Conservation (phyloP, 2,113 vertebrate species). For the Coregonus clupeaformis region DNA sequence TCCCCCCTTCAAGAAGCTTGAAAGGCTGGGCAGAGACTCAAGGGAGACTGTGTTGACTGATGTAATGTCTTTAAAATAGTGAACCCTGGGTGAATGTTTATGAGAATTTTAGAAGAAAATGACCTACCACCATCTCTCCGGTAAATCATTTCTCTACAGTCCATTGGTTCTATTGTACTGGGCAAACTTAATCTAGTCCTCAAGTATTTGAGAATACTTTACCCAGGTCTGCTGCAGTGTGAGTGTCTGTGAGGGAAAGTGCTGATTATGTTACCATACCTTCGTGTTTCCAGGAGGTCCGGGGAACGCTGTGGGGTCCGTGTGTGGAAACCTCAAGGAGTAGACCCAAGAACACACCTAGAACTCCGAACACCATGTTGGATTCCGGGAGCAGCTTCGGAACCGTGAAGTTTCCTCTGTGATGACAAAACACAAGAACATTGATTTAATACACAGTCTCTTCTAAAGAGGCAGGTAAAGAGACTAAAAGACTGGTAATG, state of each 20-base stretch:
- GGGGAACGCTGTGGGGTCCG: conserved; percentile 80
- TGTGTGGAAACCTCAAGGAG: conserved; percentile 78
- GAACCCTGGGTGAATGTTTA: too few species aligned
- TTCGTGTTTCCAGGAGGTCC: conserved; percentile 88
- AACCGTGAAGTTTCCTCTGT: conserved; percentile 78
- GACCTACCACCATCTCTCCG: too few species aligned
- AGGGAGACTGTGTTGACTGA: too few species aligned
- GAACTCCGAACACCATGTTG: conserved; percentile 72
- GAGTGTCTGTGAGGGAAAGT: background rate
- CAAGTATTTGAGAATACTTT: too few species aligned
- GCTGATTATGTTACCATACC: conserved; percentile 68
- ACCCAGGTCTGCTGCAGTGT: background rate
- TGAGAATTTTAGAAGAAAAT: too few species aligned
- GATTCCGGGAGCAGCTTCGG: conserved; percentile 71
- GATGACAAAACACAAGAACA: conserved; percentile 15
- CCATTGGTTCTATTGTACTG: too few species aligned
- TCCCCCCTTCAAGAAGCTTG: too few species aligned
- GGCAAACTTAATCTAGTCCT: too few species aligned
- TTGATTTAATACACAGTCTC: conserved; percentile 5
- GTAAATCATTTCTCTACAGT: too few species aligned
- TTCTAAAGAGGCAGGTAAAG: background rate
- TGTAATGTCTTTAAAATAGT: too few species aligned
- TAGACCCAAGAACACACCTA: conserved; percentile 75
- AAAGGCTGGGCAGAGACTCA: too few species aligned
- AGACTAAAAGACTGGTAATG: background rate